Conservation (phyloP, 2,888 invertebrate species). For the Cylindroiulus punctatus region DNA sequence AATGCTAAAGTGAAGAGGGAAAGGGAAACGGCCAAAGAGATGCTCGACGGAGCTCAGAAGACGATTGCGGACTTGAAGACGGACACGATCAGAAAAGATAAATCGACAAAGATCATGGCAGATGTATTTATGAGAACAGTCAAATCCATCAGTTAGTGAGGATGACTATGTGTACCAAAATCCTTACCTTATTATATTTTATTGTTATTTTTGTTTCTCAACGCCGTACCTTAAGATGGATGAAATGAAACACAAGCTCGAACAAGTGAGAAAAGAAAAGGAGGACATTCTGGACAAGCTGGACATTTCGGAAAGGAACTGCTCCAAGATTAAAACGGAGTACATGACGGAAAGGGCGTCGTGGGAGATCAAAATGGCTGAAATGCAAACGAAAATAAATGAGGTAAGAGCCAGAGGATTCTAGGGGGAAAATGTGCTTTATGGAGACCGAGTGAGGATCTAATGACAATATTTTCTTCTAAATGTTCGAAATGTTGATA, state of each 20-base stretch:
- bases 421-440: neutral
- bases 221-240: slow-evolving; percentile 69
- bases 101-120: slow-evolving; percentile 53
- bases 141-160: too few relatives aligned
- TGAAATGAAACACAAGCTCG: slow-evolving; percentile 82
- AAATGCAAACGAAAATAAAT: slow-evolving; percentile 87
- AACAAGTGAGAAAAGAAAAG: slow-evolving; percentile 83
- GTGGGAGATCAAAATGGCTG: slow-evolving; percentile 85
- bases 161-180: too few relatives aligned
- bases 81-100: slow-evolving; percentile 61
- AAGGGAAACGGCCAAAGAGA: slow-evolving; percentile 87
- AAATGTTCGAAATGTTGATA: slow-evolving; percentile 49
- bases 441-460: neutral
- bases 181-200: neutral
- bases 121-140: slow-evolving; percentile 48
- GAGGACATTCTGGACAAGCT: slow-evolving; percentile 88
- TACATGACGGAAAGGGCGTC: slow-evolving; percentile 87
- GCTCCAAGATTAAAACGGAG: slow-evolving; percentile 86
- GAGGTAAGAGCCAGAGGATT: slow-evolving; percentile 71
- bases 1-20: slow-evolving; percentile 84
- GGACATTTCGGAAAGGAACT: slow-evolving; percentile 82
- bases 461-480: neutral
- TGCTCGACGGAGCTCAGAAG: slow-evolving; percentile 83
- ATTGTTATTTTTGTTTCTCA: neutral
- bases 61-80: slow-evolving; percentile 80